Evolutionary conservation across 2,797 vertebrate genomes (phyloP).

Genomic region (Acanthurus leucopareius): DNA sequence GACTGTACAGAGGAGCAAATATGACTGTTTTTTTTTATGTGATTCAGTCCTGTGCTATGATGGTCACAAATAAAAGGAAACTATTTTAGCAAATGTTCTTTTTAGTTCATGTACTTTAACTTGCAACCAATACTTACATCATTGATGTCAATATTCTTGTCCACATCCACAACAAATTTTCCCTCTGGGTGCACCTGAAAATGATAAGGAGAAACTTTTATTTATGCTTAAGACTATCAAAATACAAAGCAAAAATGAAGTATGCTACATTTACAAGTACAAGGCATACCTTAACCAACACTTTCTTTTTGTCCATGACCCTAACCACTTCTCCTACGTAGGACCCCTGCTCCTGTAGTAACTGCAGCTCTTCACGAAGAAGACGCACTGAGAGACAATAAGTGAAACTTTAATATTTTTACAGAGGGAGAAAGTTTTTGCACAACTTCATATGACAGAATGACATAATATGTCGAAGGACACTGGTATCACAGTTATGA

Average conservation of each 20-base stretch:
- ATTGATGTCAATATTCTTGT: conserved; percentile 99
- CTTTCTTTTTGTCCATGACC: conserved; percentile 99
- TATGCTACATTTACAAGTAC: background rate
- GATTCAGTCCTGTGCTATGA: background rate
- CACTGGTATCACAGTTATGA: background rate
- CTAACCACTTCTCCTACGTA: conserved; percentile 98
- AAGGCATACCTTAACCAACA: conserved; percentile 93
- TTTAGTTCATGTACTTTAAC: background rate
- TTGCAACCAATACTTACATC: conserved; percentile 88
- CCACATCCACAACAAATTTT: conserved; percentile 98
- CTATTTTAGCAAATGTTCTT: background rate
- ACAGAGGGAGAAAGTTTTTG: fast-evolving
- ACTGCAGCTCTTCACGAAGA: conserved; percentile 95
- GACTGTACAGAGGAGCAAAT: background rate
- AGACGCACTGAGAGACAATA: conserved; percentile 88
- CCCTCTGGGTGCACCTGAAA: conserved; percentile 96
- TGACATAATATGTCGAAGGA: background rate
- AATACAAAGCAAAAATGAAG: background rate
- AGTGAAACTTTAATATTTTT: background rate
- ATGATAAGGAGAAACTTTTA: background rate
- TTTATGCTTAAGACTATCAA: background rate
- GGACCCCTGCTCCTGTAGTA: conserved; percentile 98
- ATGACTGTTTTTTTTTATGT: background rate
- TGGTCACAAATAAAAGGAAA: background rate
- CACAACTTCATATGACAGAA: background rate